Conservation (phyloP, 2,888 invertebrate species). For the Phengaris arion region DNA sequence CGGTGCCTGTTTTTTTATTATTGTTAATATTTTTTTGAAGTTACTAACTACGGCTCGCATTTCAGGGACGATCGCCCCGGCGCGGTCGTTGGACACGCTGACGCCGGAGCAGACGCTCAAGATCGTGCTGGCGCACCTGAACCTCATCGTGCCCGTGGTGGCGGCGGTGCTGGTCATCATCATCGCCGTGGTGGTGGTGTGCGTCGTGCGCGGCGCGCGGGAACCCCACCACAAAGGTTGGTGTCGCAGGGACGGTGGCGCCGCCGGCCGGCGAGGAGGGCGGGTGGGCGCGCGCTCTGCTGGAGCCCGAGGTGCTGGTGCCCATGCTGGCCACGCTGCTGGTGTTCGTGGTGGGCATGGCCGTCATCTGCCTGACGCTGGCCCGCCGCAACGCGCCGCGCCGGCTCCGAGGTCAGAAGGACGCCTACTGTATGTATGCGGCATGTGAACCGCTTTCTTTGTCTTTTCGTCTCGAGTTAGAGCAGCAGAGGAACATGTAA, state of each 20-base stretch:
- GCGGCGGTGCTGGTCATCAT: conserved; percentile 95
- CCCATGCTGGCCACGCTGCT: conserved; percentile 94
- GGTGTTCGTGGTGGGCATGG: conserved; percentile 92
- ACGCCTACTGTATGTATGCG: conserved; percentile 86
- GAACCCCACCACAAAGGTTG: conserved; percentile 91
- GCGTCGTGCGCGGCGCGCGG: conserved; percentile 92
- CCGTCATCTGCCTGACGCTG: conserved; percentile 93
- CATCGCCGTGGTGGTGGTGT: conserved; percentile 95
- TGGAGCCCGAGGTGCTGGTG: conserved; percentile 93
- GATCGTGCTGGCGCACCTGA: conserved; percentile 93
- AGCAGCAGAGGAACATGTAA: neutral
- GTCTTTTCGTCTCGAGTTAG: conserved; percentile 28
- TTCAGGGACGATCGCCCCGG: conserved; percentile 97
- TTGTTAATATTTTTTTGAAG: conserved; percentile 34
- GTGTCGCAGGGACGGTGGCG: conserved; percentile 86
- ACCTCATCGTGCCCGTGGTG: conserved; percentile 95
- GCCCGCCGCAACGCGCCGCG: conserved; percentile 90
- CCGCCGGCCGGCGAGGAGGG: conserved; percentile 84
- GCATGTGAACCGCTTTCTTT: conserved; percentile 66
- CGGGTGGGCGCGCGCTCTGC: conserved; percentile 90
- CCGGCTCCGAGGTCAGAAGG: conserved; percentile 90
- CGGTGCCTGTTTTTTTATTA: conserved; percentile 55
- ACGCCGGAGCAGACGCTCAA: conserved; percentile 91
- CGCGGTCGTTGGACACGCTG: conserved; percentile 86
- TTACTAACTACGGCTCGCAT: conserved; percentile 70